Evolutionary conservation across 2,113 vertebrate species (phyloP).

Genomic region (Leptosomus discolor): DNA sequence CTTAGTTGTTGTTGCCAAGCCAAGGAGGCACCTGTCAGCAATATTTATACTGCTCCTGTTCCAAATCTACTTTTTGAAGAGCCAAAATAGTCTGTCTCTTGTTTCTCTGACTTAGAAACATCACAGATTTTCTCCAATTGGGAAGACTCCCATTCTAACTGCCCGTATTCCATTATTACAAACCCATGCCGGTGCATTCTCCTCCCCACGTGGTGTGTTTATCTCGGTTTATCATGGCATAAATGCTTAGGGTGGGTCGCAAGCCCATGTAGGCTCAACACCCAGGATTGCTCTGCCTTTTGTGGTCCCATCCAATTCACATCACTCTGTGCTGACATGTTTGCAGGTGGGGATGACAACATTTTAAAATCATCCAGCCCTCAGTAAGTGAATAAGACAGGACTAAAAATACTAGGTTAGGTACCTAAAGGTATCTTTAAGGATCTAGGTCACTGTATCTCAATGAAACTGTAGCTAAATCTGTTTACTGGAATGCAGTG

Average conservation of each 20-base stretch:
- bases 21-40: background rate
- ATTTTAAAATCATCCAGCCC: background rate
- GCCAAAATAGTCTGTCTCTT: background rate
- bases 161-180: background rate
- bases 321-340: background rate
- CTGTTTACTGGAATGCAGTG: background rate
- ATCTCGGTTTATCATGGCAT: background rate
- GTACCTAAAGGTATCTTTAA: background rate
- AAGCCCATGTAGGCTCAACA: background rate
- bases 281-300: background rate
- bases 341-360: background rate
- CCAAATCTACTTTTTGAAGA: background rate
- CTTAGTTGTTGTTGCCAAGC: background rate
- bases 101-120: background rate
- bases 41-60: background rate
- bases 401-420: background rate
- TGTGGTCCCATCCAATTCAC: background rate
- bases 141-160: background rate
- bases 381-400: background rate
- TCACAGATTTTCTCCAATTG: background rate
- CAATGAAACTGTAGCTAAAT: background rate
- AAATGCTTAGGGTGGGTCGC: background rate
- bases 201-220: background rate
- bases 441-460: conserved; percentile 35
- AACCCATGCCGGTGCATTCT: background rate